Conservation (phyloP, 2,797 vertebrate genomes). For the Onychomys leucogaster region DNA sequence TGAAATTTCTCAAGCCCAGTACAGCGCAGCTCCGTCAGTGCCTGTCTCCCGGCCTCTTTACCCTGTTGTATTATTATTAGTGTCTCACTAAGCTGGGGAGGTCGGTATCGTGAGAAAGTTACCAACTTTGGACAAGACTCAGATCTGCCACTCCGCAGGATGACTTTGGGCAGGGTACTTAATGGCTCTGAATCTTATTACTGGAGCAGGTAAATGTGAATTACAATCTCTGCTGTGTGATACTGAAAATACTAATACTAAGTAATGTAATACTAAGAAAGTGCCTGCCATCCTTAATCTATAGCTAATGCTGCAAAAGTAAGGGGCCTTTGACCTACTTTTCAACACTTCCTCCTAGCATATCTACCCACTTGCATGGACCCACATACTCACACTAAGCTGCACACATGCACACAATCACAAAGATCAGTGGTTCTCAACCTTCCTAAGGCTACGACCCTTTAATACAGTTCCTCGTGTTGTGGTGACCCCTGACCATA, state of each 20-base stretch:
- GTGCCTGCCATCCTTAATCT: fast-evolving
- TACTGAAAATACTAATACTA: not conserved
- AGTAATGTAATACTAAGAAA: not conserved
- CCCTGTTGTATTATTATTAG: too few species aligned
- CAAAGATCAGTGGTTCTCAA: too few species aligned
- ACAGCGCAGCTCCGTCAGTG: not conserved
- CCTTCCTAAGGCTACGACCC: not conserved
- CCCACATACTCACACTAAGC: too few species aligned
- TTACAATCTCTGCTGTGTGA: fast-evolving
- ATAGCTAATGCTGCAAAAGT: fast-evolving
- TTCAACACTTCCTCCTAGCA: not conserved
- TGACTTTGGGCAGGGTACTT: not conserved
- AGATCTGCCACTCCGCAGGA: not conserved
- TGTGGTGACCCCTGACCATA: not conserved
- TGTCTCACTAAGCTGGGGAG: not conserved
- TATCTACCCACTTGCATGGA: too few species aligned
- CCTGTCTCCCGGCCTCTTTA: not conserved
- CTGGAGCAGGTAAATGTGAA: not conserved
- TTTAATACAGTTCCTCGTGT: too few species aligned
- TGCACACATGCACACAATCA: not conserved
- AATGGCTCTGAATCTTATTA: not conserved
- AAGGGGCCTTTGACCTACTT: fast-evolving
- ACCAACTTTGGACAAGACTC: not conserved
- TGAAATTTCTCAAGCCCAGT: not conserved
- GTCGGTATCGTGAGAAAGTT: not conserved